A percentile compares a stretch with the other conserved stretches of the same genome.
Evolutionary conservation across 1,140 invertebrate species (phyloP).

Genomic region (Ooceraea biroi): DNA sequence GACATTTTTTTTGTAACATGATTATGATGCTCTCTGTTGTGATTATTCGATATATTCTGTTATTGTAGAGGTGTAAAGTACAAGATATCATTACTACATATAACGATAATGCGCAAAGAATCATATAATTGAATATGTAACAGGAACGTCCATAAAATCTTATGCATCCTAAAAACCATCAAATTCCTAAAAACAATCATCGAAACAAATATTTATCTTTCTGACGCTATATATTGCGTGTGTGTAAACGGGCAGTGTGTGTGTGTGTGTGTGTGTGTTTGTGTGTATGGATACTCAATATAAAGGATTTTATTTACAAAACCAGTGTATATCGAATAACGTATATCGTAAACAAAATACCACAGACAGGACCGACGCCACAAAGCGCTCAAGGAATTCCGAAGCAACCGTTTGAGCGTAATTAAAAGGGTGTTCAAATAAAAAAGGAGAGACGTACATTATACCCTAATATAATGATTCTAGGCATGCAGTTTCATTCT

Average conservation of each 20-base stretch:
- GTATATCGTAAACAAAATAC: slow-evolving; percentile 42
- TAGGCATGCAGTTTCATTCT: background rate
- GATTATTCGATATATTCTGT: slow-evolving; percentile 42
- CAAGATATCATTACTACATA: slow-evolving; percentile 23
- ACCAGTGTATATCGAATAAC: slow-evolving; percentile 17
- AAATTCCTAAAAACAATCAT: slow-evolving; percentile 35
- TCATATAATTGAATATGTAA: slow-evolving; percentile 7
- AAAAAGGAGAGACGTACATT: background rate
- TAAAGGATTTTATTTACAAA: slow-evolving; percentile 51
- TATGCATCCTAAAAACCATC: slow-evolving; percentile 15
- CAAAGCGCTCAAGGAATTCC: slow-evolving; percentile 2
- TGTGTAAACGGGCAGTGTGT: slow-evolving; percentile 27
- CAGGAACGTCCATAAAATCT: background rate
- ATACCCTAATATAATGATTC: slow-evolving; percentile 7
- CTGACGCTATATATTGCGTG: slow-evolving; percentile 33
- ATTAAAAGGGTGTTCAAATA: slow-evolving; percentile 24
- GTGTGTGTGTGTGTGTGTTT: no score
- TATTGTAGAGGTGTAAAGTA: slow-evolving; percentile 33
- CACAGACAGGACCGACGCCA: background rate
- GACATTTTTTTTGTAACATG: slow-evolving; percentile 37
- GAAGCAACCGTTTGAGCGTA: background rate
- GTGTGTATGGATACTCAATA: slow-evolving; percentile 14
- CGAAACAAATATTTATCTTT: slow-evolving; percentile 38
- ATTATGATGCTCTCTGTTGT: slow-evolving; percentile 27
- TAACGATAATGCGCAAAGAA: slow-evolving; percentile 37